phyloP scores from a whole-genome alignment of 2,113 vertebrate species.

The Cromileptes altivelis region DNA sequence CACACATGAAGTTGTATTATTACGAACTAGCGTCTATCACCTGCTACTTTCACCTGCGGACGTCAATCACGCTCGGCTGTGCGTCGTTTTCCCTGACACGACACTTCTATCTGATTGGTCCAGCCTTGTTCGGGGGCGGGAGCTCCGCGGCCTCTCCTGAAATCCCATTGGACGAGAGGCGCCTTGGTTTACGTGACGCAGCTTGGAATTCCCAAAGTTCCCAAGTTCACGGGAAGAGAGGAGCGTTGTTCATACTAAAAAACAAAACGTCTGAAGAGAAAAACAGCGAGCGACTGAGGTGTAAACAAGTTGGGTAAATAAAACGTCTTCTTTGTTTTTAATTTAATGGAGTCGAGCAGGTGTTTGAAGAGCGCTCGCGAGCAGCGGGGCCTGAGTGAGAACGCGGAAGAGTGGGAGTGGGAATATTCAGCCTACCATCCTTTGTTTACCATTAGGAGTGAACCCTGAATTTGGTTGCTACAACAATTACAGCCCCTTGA shows the following conservation, averaged over 20 bases:
- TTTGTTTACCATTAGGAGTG: constrained; percentile 80
- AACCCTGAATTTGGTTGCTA: constrained; percentile 52
- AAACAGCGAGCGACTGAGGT: constrained; percentile 36
- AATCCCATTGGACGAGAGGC: constrained; percentile 75
- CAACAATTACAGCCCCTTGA: constrained; percentile 27
- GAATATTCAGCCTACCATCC: constrained; percentile 64
- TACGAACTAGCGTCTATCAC: constrained; percentile 50
- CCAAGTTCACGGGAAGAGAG: constrained; percentile 77
- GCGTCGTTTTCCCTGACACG: constrained; percentile 60
- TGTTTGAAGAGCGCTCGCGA: constrained; percentile 25
- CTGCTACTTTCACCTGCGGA: constrained; percentile 78
- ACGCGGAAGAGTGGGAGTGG: constrained; percentile 78
- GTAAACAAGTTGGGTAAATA: constrained; percentile 53
- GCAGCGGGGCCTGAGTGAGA: constrained; percentile 54
- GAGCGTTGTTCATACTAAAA: constrained; percentile 37
- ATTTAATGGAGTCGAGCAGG: background rate
- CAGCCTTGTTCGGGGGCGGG: constrained; percentile 54
- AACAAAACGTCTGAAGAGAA: constrained; percentile 27
- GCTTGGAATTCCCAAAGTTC: constrained; percentile 83
- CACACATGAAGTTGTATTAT: constrained; percentile 66
- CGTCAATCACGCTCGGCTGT: constrained; percentile 74
- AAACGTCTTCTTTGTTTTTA: constrained; percentile 20
- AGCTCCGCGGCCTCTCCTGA: background rate
- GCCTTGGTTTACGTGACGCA: constrained; percentile 71
- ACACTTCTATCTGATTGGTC: constrained; percentile 74